Evolutionary conservation across 2,797 vertebrate genomes (phyloP), one percentile per base, ranked within the genome.

Genomic region (Sebastes vulpes): DNA sequence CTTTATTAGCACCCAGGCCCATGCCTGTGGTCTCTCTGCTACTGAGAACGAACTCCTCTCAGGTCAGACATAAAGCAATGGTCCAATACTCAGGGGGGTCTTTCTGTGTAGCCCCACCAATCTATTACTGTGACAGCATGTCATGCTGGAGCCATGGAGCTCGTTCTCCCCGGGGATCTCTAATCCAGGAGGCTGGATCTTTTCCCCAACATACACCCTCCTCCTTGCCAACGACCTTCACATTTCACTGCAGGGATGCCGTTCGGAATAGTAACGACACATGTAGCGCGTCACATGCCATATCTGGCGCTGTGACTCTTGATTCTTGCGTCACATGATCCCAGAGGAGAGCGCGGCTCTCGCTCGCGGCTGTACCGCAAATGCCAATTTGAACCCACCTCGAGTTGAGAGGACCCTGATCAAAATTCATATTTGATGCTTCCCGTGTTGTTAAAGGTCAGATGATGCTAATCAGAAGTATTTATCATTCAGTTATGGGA

Each of bases 191-290:
- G 75, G 71, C 76, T 88, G 87, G 83, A 93, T 81, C 85, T 61
- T 74, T 83, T 78, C 77, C 57, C 63, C 75, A 72, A 70, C 71
- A 76, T 63, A 16, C 26, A 10, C 61, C 78, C 70, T 82, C 82
- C 89, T 87, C 81, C 61, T 75, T 83, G 72, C 79, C 70, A 77
- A 25, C 42, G 82, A 93, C 89, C 86, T 94, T 95, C 89, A 88
- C 79, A 72, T 90, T 74, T 87, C 84, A 72, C 79, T 79, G 77
- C 80, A 38, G 82, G 56, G 72, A 85, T 79, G 77, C 71, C 16
- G 63, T 79, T 74, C 31, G 79, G 89, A 93, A 93, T 87, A 75
- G 57, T 78, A 91, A 91, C 31, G 20, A 68, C 58, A 75, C 71
- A 57, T 76, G 76, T 16, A 66, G 61, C 60, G 20, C 32, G 21